Evolutionary conservation across 37 sponge, comb jelly and placozoan species (phyloP).

Genomic region (Ephydatia muelleri): DNA sequence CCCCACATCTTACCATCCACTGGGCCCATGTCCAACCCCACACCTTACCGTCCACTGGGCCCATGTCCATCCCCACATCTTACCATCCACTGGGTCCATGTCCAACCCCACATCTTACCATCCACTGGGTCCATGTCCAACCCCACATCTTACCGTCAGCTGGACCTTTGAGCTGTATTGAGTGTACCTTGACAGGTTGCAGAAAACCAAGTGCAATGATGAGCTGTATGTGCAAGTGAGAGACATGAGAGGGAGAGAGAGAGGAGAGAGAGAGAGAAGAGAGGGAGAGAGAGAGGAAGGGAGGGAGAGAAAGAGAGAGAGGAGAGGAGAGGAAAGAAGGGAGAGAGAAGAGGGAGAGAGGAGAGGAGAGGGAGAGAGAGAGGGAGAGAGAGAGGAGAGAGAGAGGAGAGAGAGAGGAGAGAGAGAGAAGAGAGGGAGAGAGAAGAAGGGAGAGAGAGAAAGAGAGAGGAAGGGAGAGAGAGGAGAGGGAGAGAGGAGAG

Average conservation of each 20-base stretch:
- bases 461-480: background rate
- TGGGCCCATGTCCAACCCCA: background rate
- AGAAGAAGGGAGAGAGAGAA: background rate
- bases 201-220: constrained; percentile 61
- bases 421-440: background rate
- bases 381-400: background rate
- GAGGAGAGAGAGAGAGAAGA: background rate
- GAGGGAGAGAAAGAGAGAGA: background rate
- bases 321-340: background rate
- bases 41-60: background rate
- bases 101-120: background rate
- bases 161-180: constrained; percentile 67
- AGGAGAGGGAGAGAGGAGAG: background rate
- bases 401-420: background rate
- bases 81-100: background rate
- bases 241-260: background rate
- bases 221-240: background rate
- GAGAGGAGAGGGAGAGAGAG: background rate
- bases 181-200: constrained; percentile 82
- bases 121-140: background rate
- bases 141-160: constrained; percentile 40
- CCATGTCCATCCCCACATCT: background rate
- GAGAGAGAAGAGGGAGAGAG: background rate
- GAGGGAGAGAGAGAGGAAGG: background rate
- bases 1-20: background rate